A percentile compares a stretch with the other conserved stretches of the same genome.
These are phyloP conservation scores for Colletes latitarsis DNA, from an alignment of 1,140 invertebrate genomes.

Conservation along the genomic window DNA sequence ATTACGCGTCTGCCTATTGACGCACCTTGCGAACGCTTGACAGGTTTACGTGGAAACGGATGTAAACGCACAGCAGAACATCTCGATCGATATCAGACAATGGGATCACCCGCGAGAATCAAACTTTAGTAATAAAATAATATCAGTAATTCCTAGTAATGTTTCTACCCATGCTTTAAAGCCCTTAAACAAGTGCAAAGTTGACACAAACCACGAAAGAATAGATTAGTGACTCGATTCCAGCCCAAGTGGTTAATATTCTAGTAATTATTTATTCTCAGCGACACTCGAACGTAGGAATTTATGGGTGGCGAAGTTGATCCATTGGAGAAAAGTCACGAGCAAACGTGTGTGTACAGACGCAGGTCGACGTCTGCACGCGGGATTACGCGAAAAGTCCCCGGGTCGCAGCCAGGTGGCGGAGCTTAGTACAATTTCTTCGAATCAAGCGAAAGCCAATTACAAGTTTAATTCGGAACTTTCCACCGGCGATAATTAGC, in stretches of 20 bases:
- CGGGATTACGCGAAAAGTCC: constrained; percentile 28
- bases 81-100: background rate
- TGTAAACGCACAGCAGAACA: background rate
- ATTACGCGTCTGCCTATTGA: constrained; percentile 33
- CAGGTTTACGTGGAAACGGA: background rate
- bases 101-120: too few relatives aligned
- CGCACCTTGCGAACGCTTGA: background rate
- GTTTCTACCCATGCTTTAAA: too few relatives aligned
- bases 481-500: constrained; percentile 78
- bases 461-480: constrained; percentile 80
- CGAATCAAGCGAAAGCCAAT: constrained; percentile 79
- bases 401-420: constrained; percentile 42
- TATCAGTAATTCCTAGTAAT: too few relatives aligned
- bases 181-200: too few relatives aligned
- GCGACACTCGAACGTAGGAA: too few relatives aligned
- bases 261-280: too few relatives aligned
- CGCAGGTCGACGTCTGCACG: background rate
- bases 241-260: too few relatives aligned
- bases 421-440: constrained; percentile 78
- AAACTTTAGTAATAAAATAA: too few relatives aligned
- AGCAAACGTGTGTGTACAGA: background rate
- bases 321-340: background rate
- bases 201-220: too few relatives aligned
- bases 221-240: too few relatives aligned
- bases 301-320: background rate